Evolutionary conservation across 1,140 invertebrate genomes (phyloP).

Genomic region (Drosophila orena): DNA sequence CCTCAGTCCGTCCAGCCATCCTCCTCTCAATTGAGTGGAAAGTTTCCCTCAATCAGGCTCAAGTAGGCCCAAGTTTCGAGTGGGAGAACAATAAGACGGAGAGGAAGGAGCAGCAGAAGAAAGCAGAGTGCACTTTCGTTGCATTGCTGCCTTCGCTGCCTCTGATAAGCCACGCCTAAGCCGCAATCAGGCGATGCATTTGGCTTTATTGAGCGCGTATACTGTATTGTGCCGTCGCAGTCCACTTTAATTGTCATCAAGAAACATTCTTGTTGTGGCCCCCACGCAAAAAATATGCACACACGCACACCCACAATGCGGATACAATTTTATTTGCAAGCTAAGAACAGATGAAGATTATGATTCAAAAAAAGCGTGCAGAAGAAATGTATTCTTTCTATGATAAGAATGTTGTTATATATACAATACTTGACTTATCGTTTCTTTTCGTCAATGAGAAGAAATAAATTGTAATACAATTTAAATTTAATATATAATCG

Average conservation of each 20-base stretch:
- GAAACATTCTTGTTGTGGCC: conserved; percentile 34
- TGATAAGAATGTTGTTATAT: no score
- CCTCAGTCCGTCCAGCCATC: conserved; percentile 1
- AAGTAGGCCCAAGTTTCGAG: conserved; percentile 48
- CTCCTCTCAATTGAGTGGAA: conserved; percentile 54
- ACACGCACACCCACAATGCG: neutral
- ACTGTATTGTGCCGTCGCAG: conserved; percentile 26
- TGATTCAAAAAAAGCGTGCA: conserved; percentile 46
- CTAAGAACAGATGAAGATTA: conserved; percentile 26
- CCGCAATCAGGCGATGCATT: conserved; percentile 25
- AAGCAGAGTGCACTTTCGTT: conserved; percentile 35
- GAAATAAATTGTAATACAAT: no score
- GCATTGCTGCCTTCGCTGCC: conserved; percentile 21
- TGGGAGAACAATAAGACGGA: conserved; percentile 36
- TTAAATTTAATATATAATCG: no score
- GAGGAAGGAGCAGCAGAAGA: conserved; percentile 41
- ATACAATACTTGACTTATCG: no score
- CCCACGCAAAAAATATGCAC: conserved; percentile 39
- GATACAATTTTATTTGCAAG: conserved; percentile 32
- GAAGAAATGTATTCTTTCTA: neutral
- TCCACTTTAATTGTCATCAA: conserved; percentile 48
- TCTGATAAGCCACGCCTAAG: conserved; percentile 75
- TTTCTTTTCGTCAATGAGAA: no score
- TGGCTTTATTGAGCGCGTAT: conserved; percentile 18
- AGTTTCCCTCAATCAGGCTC: conserved; percentile 72